Evolutionary conservation across 2,888 invertebrate genomes (phyloP).

Genomic region (Eueremaeus valkanovi): DNA sequence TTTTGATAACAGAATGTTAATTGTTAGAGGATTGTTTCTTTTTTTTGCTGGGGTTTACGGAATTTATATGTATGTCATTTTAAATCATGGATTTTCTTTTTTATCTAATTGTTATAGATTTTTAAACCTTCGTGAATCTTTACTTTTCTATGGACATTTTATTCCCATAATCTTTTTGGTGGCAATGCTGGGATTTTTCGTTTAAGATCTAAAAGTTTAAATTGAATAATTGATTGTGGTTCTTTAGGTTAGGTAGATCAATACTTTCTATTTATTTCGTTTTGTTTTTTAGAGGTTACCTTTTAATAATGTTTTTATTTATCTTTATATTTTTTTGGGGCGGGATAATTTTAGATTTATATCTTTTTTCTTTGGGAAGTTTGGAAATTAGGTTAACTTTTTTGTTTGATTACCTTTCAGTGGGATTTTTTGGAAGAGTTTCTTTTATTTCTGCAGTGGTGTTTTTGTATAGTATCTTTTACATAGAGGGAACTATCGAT

Average conservation of each 20-base stretch:
- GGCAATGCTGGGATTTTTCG: not conserved
- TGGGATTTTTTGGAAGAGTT: conserved; percentile 18
- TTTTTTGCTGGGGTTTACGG: conserved; percentile 33
- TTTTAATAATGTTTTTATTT: not conserved
- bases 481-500: not conserved
- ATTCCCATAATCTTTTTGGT: conserved; percentile 11
- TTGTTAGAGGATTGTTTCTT: no score
- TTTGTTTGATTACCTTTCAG: conserved; percentile 10
- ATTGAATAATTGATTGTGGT: conserved; percentile 11
- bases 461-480: conserved; percentile 34
- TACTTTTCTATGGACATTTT: conserved; percentile 22
- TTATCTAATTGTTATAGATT: not conserved
- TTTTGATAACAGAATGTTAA: no score
- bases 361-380: not conserved
- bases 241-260: not conserved
- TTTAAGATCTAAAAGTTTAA: conserved; percentile 9
- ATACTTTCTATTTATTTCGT: not conserved
- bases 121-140: not conserved
- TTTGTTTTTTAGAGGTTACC: not conserved
- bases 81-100: conserved; percentile 11
- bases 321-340: not conserved
- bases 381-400: not conserved
- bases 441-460: conserved; percentile 23
- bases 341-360: not conserved
- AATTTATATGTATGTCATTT: conserved; percentile 6